Conservation (phyloP, 2,888 invertebrate species). For the Tryphoninae sp. region DNA sequence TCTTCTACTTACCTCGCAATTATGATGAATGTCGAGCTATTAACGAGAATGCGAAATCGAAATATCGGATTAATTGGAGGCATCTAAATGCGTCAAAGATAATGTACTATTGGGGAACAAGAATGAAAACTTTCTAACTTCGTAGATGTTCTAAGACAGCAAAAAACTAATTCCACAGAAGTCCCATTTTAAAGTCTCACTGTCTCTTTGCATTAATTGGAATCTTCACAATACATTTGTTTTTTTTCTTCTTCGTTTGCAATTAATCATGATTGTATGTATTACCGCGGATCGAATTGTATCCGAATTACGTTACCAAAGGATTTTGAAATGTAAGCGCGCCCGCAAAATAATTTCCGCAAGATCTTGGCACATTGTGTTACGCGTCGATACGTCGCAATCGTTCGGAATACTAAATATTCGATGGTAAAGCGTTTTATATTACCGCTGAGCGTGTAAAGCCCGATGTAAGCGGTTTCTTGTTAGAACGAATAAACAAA, state of each 20-base stretch:
- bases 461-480: conserved; percentile 49
- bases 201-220: conserved; percentile 22
- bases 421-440: conserved; percentile 47
- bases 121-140: conserved; percentile 32
- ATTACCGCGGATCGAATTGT: conserved; percentile 3
- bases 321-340: neutral
- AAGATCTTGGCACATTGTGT: conserved; percentile 20
- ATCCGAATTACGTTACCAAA: neutral
- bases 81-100: conserved; percentile 36
- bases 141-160: conserved; percentile 15
- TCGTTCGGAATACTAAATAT: conserved; percentile 7
- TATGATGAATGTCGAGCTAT: neutral
- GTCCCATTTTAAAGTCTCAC: conserved; percentile 15
- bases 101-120: conserved; percentile 28
- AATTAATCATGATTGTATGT: neutral
- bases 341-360: conserved; percentile 13
- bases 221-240: conserved; percentile 17
- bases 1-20: conserved; percentile 21
- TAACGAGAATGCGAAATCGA: conserved; percentile 1
- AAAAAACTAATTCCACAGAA: conserved; percentile 9
- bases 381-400: conserved; percentile 22
- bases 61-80: conserved; percentile 13
- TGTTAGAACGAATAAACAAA: conserved; percentile 54
- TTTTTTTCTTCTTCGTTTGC: conserved; percentile 9
- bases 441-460: conserved; percentile 41